Conservation (phyloP, 2,113 vertebrate genomes). For the Pelusios castaneus region DNA sequence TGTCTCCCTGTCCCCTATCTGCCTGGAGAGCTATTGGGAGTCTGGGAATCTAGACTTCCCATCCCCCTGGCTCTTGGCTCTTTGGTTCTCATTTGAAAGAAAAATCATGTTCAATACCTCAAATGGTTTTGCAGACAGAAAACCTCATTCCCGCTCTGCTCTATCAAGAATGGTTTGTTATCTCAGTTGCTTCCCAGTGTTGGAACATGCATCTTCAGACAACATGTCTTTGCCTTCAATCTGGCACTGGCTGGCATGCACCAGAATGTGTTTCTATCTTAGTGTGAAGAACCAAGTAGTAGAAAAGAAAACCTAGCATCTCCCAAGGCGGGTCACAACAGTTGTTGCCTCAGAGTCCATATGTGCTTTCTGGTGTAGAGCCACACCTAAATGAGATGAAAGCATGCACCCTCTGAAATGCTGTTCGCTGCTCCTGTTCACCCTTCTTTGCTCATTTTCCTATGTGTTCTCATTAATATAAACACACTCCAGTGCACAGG, state of each 20-base stretch:
- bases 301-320: neutral
- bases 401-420: neutral
- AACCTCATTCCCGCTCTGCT: accelerated
- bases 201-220: neutral
- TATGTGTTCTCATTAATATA: neutral
- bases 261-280: neutral
- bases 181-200: neutral
- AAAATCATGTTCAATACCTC: neutral
- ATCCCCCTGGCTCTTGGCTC: neutral
- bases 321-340: accelerated
- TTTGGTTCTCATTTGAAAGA: neutral
- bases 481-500: neutral
- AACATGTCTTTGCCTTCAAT: neutral
- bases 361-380: too few species aligned
- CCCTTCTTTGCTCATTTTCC: accelerated
- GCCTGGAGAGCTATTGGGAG: neutral
- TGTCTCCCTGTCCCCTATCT: neutral
- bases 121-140: neutral
- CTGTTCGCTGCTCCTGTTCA: neutral
- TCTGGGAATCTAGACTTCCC: neutral
- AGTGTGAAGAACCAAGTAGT: neutral
- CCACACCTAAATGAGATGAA: accelerated
- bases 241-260: too few species aligned
- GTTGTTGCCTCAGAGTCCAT: neutral
- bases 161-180: neutral